Evolutionary conservation across 2,113 vertebrate species (phyloP).

Genomic region (Machaerirhynchus nigripectus): DNA sequence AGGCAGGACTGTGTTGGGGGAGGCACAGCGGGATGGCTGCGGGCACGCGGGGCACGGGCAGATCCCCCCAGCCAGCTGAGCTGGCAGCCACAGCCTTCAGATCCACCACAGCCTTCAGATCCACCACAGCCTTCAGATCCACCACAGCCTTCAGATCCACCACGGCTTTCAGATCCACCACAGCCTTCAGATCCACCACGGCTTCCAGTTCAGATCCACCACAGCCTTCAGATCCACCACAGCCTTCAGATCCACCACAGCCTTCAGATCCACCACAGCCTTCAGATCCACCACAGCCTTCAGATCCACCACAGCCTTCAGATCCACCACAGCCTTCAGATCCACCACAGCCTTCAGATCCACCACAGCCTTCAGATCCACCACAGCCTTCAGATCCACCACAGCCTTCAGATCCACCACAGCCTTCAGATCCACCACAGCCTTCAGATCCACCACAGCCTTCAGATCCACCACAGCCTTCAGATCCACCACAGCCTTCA

Average conservation of each 20-base stretch:
- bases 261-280: not conserved
- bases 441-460: too few species aligned
- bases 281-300: too few species aligned
- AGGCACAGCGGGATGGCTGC: not conserved
- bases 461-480: accelerated
- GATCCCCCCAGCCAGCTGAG: not conserved
- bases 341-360: not conserved
- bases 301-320: not conserved
- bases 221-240: not conserved
- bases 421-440: not conserved
- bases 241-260: not conserved
- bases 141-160: too few species aligned
- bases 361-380: not conserved
- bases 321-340: not conserved
- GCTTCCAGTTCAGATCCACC: too few species aligned
- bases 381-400: not conserved
- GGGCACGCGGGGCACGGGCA: not conserved
- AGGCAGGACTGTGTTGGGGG: not conserved
- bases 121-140: not conserved
- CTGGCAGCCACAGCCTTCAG: not conserved
- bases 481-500: too few species aligned
- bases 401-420: not conserved
- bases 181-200: not conserved
- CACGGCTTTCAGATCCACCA: too few species aligned
- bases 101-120: not conserved